phyloP scores from a whole-genome alignment of 23 tunicate species.

The Halocynthia roretzi region DNA sequence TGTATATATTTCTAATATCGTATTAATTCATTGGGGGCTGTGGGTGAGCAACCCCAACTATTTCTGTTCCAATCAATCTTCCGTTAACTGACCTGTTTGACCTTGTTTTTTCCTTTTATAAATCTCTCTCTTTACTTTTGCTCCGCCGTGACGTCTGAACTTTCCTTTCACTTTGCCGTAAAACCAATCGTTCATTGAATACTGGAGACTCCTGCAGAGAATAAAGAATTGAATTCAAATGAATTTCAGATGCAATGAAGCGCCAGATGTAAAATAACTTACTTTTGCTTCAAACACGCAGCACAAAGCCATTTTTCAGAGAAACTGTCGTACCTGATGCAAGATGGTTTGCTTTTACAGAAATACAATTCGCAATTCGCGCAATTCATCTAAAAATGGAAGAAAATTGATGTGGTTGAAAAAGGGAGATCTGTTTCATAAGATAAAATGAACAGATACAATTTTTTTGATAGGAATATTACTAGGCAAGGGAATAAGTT shows the following conservation, averaged over 20 bases:
- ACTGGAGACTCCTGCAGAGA: conserved; percentile 35
- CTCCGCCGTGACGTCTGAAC: conserved; percentile 88
- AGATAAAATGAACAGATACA: too few species aligned
- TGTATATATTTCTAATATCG: too few species aligned
- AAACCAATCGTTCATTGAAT: conserved; percentile 58
- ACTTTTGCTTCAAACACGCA: conserved; percentile 41
- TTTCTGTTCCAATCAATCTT: not conserved
- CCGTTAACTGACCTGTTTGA: not conserved
- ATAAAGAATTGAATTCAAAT: not conserved
- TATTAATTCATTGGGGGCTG: too few species aligned
- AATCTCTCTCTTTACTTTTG: conserved; percentile 61
- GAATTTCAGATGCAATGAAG: not conserved
- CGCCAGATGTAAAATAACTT: not conserved
- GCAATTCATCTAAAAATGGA: conserved; percentile 27
- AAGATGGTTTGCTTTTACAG: conserved; percentile 34
- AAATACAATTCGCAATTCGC: conserved; percentile 24
- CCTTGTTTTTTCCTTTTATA: conserved; percentile 37
- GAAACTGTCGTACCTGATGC: conserved; percentile 23
- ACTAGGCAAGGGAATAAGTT: too few species aligned
- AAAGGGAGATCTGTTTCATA: too few species aligned
- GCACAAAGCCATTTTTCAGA: conserved; percentile 25
- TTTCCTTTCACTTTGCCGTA: conserved; percentile 34
- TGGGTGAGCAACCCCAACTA: too few species aligned
- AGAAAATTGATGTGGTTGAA: not conserved
- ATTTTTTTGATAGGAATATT: too few species aligned